These are phyloP conservation scores for Protomyctophum bolini DNA, from an alignment of 2,113 vertebrate species.

Conservation along the genomic window DNA sequence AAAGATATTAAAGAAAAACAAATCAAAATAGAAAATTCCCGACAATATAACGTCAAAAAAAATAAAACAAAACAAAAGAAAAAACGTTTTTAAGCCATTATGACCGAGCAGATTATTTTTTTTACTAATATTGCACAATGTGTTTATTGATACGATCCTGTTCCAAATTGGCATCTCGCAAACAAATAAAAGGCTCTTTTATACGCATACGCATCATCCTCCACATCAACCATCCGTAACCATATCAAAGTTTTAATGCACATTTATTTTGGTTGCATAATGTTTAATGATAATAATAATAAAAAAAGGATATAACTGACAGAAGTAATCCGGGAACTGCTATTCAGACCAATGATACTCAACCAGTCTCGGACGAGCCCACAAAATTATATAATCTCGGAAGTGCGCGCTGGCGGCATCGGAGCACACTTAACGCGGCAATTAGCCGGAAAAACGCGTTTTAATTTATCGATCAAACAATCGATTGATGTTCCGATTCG, in stretches of 20 bases:
- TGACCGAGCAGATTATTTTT: constrained; percentile 58
- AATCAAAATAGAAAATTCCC: constrained; percentile 60
- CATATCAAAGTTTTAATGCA: constrained; percentile 79
- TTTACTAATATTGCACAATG: constrained; percentile 81
- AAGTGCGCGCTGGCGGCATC: too few relatives aligned
- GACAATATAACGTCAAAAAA: constrained; percentile 77
- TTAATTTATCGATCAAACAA: too few relatives aligned
- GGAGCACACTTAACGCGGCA: too few relatives aligned
- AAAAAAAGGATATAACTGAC: constrained; percentile 79
- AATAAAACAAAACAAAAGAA: constrained; percentile 71
- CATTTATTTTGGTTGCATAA: constrained; percentile 88
- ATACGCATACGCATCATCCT: constrained; percentile 18
- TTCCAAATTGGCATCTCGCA: constrained; percentile 48
- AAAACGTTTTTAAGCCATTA: constrained; percentile 74
- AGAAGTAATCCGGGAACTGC: constrained; percentile 76
- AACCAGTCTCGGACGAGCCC: too few relatives aligned
- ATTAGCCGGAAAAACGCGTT: too few relatives aligned
- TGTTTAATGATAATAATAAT: constrained; percentile 69
- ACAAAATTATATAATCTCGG: too few relatives aligned
- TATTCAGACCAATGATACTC: not conserved
- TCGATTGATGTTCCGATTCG: too few relatives aligned
- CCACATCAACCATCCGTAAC: constrained; percentile 66
- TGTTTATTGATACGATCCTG: constrained; percentile 70
- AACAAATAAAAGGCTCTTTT: constrained; percentile 52
- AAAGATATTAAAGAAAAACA: constrained; percentile 63